Evolutionary conservation across 2,888 invertebrate species (phyloP).

Genomic region (Xestia ashworthii): DNA sequence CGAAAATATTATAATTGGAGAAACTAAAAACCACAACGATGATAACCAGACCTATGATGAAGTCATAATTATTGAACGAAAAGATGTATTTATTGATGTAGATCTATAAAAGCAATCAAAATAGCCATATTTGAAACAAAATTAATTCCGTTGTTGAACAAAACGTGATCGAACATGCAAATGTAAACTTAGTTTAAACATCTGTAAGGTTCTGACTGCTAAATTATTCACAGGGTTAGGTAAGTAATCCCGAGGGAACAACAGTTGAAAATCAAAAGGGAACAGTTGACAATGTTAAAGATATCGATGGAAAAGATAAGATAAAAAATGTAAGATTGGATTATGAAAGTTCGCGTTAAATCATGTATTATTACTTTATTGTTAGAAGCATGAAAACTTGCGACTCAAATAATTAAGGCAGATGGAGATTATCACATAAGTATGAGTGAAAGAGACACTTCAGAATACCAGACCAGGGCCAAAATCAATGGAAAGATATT

Average conservation of each 20-base stretch:
- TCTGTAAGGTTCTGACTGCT: constrained; percentile 7
- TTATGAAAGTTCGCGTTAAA: not conserved
- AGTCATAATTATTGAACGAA: not conserved
- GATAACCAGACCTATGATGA: not conserved
- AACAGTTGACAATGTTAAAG: not conserved
- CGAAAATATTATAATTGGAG: constrained; percentile 13
- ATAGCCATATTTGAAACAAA: not conserved
- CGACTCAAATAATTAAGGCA: not conserved
- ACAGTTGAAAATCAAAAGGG: constrained; percentile 21
- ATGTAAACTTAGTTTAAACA: constrained; percentile 13
- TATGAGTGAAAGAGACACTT: not conserved
- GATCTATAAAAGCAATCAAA: not conserved
- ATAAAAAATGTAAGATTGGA: constrained; percentile 3
- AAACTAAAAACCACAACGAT: not conserved
- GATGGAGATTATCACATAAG: not conserved
- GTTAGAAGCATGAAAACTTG: not conserved
- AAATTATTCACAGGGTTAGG: constrained; percentile 28
- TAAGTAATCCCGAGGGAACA: not conserved
- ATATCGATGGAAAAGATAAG: not conserved
- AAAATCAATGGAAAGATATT: not conserved
- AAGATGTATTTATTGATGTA: not conserved
- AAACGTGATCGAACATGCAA: constrained; percentile 15
- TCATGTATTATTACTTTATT: not conserved
- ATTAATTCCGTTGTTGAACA: not conserved
- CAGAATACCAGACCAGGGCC: not conserved